These are phyloP conservation scores for Euphysa ruthae DNA, from an alignment of 30 jellyfish, hydroid and myxozoan species.

Conservation along the genomic window DNA sequence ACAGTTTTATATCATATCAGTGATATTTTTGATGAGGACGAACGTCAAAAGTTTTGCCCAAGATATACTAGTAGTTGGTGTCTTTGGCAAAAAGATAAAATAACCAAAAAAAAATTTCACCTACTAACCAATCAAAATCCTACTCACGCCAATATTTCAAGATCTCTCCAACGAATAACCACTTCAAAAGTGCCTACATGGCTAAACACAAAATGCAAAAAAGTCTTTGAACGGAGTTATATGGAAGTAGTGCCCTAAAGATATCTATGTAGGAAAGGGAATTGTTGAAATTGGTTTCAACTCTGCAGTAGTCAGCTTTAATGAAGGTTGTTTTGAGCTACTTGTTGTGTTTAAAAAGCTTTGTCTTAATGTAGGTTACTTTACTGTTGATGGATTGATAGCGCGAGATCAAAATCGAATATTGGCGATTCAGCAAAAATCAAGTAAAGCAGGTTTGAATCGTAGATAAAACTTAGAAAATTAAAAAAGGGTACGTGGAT, in stretches of 20 bases:
- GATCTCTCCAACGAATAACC: no score
- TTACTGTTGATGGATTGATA: no score
- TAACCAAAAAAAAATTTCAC: slow-evolving; percentile 9
- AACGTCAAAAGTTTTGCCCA: slow-evolving; percentile 21
- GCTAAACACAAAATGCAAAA: slow-evolving; percentile 22
- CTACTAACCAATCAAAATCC: slow-evolving; percentile 8
- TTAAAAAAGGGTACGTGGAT: no score
- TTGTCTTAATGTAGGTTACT: slow-evolving; percentile 9
- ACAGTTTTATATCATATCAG: slow-evolving; percentile 9
- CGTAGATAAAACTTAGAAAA: no score
- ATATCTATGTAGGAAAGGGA: slow-evolving; percentile 15
- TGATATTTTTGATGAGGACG: slow-evolving; percentile 8
- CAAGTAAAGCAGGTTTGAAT: no score
- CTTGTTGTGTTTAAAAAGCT: not conserved
- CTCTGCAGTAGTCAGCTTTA: slow-evolving; percentile 37
- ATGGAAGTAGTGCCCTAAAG: slow-evolving; percentile 33
- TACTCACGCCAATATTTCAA: slow-evolving; percentile 16
- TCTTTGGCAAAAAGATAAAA: slow-evolving; percentile 12
- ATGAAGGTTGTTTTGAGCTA: slow-evolving; percentile 22
- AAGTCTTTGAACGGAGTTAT: slow-evolving; percentile 22
- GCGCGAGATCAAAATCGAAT: no score
- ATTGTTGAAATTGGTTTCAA: slow-evolving; percentile 21
- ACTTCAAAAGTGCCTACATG: slow-evolving; percentile 11
- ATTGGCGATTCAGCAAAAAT: no score
- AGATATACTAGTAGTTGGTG: slow-evolving; percentile 16